Base-by-base conservation (phyloP, 2,888 invertebrate species). In the Gymnosoma rotundatum region DNA sequence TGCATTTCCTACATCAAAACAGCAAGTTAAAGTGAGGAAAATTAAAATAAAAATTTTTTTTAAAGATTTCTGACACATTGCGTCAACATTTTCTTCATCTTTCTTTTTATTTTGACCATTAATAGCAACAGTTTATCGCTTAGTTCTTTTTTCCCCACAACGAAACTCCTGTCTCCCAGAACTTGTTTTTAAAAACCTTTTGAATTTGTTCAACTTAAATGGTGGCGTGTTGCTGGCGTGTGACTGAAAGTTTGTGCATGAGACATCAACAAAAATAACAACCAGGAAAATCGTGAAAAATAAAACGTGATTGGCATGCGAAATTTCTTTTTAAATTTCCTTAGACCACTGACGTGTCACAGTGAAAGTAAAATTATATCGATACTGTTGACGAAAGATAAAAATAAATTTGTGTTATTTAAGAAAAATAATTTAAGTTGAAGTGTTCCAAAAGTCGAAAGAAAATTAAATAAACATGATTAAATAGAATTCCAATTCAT, bases 231-330 rank as follows among this genome's bases (percentile, higher is more conserved):
- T 42, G 36, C 12, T 50, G 38, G 45, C 56, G 25, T 79, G 52
- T 54, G 52, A 45, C 66, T 73, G 52, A 45, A 58, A 56, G 38
- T 48, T 48, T 56, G 16, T 20, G 56, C 32, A n/a, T 7, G 42
- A 63, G 25, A 14, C 45, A 54, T 54, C 63, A 70, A 21, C 56
- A 52, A 52, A 9, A n/a, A 25, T 1, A 56, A 14, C 16, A 61
- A 63, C n/a, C 42, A 16, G 25, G 32, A 20, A 54, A 50, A 66
- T 54, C 60, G 63, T 70, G 69, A 80, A 80, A 83, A 63, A 38
- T 56, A 63, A 83, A 84, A 80, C 83, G 83, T 84, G 80, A 76
- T 63, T 74, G 21, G 78, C 67, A 80, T 78, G 52, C 58, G 36
- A 78, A 84, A 84, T 56, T 32, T 80, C 73, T 45, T 73, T 80